Evolutionary conservation across 37 sponge, comb jelly and placozoan genomes (phyloP), one percentile per base, ranked within the genome.

Genomic region (Cladorhizidae sp.): DNA sequence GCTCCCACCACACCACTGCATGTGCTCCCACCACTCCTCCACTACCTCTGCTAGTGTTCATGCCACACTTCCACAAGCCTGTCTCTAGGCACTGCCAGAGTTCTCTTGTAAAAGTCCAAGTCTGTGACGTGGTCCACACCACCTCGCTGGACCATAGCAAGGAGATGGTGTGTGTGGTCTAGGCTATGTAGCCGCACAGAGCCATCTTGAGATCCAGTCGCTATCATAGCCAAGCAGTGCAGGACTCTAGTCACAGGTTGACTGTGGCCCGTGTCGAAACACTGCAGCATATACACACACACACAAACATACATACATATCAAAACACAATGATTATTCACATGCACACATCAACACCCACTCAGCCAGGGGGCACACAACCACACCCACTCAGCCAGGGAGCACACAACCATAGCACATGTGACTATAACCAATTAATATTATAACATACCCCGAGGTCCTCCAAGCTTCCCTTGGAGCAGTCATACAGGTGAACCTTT

Each of bases 151-250:
- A 70, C 25, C 21, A 57, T 70, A 31, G 63, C 2, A 22, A 85
- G 23, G 57, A 14, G 41, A 11, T 54, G 52, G 63, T 77, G 71
- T 22, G 31, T 36, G 31, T n/a, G 41, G 25, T 35, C 72, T 20
- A 52, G 25, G 5, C 72, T 62, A 62, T 85, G 72, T 11, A 89
- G 22, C 21, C 23, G 32, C 40, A 89, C 87, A 5, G 83, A 26
- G 41, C 64, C 68, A 57, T 90, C 91, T 25, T 74, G 75, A 0
- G 91, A 90, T 0, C 71, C 75, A 12, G 91, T 86, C 37, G 54
- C 83, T 22, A 85, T 25, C 82, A 86, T 90, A 9, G 78, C 91
- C 65, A 86, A 62, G 35, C 65, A 76, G 88, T 90, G 87, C 32
- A 38, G 67, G 2, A 86, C 77, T 39, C 82, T 23, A 29, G 86